Evolutionary conservation across 2,797 vertebrate genomes (phyloP).

Genomic region (Brachyalestes nurse): DNA sequence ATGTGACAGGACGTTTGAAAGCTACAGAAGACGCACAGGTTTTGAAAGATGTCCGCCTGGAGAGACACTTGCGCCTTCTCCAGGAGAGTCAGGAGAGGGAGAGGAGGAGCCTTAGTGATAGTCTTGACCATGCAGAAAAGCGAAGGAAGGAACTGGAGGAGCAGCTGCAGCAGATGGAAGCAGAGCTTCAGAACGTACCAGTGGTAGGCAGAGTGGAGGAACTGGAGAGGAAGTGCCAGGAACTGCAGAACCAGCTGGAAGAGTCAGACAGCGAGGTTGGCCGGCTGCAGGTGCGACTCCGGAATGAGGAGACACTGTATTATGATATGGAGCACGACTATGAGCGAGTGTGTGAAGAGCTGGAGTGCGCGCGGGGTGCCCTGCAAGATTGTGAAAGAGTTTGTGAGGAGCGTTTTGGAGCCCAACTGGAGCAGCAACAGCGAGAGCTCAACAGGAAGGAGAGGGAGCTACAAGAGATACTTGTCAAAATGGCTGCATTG

Average conservation of each 20-base stretch:
- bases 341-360: conserved; percentile 79
- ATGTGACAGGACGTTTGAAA: conserved; percentile 78
- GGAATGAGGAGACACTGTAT: conserved; percentile 83
- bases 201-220: conserved; percentile 80
- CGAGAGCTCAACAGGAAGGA: conserved; percentile 85
- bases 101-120: conserved; percentile 81
- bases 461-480: conserved; percentile 84
- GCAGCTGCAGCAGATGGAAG: conserved; percentile 85
- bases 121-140: conserved; percentile 84
- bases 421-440: conserved; percentile 65
- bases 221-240: conserved; percentile 79
- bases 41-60: conserved; percentile 86
- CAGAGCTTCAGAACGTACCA: conserved; percentile 77
- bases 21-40: conserved; percentile 82
- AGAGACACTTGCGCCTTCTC: conserved; percentile 86
- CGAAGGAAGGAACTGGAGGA: conserved; percentile 84
- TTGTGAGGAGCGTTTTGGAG: conserved; percentile 59
- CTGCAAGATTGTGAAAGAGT: conserved; percentile 77
- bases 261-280: conserved; percentile 80
- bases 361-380: conserved; percentile 76
- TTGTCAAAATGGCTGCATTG: conserved; percentile 86
- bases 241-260: conserved; percentile 83
- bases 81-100: conserved; percentile 91
- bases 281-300: conserved; percentile 80
- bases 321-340: conserved; percentile 84